These are phyloP conservation scores for Cydia fagiglandana DNA, from an alignment of 1,140 invertebrate species.

Conservation along the genomic window DNA sequence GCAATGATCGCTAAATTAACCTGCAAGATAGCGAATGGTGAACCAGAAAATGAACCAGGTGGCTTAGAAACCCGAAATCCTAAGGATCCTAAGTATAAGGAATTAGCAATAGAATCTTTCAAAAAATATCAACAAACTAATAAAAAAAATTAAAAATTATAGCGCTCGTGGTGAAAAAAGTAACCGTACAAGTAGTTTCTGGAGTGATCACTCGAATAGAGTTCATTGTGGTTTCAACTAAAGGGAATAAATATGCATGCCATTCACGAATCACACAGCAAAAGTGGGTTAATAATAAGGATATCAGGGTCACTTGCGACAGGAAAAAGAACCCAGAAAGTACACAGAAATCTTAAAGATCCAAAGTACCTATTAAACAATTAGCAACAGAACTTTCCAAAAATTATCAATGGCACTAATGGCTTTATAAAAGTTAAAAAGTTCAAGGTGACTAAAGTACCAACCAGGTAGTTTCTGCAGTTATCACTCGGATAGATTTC, in stretches of 20 bases:
- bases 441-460: slow-evolving; percentile 54
- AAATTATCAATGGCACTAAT: too few relatives aligned
- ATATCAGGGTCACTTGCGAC: neutral
- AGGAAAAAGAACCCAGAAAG: neutral
- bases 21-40: neutral
- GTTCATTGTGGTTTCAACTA: neutral
- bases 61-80: slow-evolving; percentile 45
- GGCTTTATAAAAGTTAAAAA: slow-evolving; percentile 45
- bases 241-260: neutral
- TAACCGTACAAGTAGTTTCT: slow-evolving; percentile 48
- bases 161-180: slow-evolving; percentile 53
- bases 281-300: neutral
- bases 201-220: slow-evolving; percentile 33
- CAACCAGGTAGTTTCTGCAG: slow-evolving; percentile 49
- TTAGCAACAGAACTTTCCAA: too few relatives aligned
- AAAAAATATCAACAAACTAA: slow-evolving; percentile 43
- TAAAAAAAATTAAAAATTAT: slow-evolving; percentile 43
- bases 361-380: too few relatives aligned
- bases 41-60: neutral
- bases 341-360: slow-evolving; percentile 20
- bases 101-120: slow-evolving; percentile 57
- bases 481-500: neutral
- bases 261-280: neutral
- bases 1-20: neutral
- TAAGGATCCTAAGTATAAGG: slow-evolving; percentile 49